These are phyloP conservation scores for Emmelina monodactyla DNA, from an alignment of 2,888 invertebrate species.

Conservation along the genomic window DNA sequence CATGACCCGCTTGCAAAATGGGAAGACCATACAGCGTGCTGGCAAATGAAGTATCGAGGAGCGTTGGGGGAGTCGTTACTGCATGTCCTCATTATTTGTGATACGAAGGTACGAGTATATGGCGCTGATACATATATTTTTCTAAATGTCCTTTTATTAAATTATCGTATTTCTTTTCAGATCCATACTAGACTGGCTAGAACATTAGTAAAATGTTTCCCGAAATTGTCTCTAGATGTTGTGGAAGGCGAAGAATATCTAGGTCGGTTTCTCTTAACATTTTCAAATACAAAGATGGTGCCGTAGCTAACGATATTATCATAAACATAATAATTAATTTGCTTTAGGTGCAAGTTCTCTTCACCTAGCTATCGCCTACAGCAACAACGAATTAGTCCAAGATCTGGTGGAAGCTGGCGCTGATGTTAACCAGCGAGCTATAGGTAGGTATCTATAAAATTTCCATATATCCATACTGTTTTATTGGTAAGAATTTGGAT, in stretches of 20 bases:
- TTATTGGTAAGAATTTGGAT: no score
- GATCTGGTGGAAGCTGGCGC: slow-evolving; percentile 93
- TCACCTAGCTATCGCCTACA: slow-evolving; percentile 96
- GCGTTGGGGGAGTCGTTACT: slow-evolving; percentile 94
- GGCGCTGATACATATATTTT: no score
- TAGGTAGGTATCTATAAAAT: slow-evolving; percentile 76
- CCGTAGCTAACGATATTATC: no score
- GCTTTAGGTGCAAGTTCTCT: slow-evolving; percentile 85
- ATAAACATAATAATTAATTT: no score
- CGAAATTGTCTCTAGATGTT: slow-evolving; percentile 89
- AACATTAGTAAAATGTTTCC: slow-evolving; percentile 89
- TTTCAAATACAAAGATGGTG: no score
- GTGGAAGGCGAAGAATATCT: slow-evolving; percentile 98
- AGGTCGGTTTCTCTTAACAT: no score
- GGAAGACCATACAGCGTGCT: slow-evolving; percentile 93
- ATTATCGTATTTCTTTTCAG: slow-evolving; percentile 26
- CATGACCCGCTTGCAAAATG: slow-evolving; percentile 89
- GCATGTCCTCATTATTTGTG: slow-evolving; percentile 94
- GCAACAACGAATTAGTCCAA: slow-evolving; percentile 93
- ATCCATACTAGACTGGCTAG: slow-evolving; percentile 84
- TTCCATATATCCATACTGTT: no score
- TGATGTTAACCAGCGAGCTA: slow-evolving; percentile 90
- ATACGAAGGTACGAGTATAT: slow-evolving; percentile 76
- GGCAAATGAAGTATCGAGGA: slow-evolving; percentile 97
- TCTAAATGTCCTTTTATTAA: no score